phyloP scores from a whole-genome alignment of 2,113 vertebrate species.

The Corydoras maculifer region DNA sequence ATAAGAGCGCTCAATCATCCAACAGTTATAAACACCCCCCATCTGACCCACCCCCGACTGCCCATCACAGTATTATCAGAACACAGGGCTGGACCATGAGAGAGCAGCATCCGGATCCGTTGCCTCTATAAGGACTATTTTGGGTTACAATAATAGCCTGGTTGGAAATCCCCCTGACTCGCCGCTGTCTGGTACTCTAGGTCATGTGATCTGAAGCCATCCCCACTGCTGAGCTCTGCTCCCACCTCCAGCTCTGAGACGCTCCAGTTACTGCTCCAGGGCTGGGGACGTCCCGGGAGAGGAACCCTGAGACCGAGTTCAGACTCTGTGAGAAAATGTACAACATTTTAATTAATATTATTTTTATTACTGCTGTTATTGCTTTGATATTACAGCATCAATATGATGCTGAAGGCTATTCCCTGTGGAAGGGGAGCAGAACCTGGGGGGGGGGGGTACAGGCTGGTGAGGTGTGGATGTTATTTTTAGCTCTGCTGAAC shows the following conservation, averaged over 20 bases:
- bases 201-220: constrained; percentile 29
- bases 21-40: not conserved
- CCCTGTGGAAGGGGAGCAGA: no score
- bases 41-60: not conserved
- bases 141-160: constrained; percentile 38
- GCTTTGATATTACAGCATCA: no score
- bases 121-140: constrained; percentile 37
- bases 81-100: constrained; percentile 16
- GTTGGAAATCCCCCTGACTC: constrained; percentile 48
- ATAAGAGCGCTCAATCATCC: no score
- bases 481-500: constrained; percentile 24
- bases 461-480: not conserved
- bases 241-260: constrained; percentile 19
- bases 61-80: not conserved
- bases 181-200: constrained; percentile 38
- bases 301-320: constrained; percentile 4
- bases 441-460: no score
- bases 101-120: constrained; percentile 34
- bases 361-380: no score
- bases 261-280: constrained; percentile 25
- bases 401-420: no score
- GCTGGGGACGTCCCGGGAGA: constrained; percentile 11
- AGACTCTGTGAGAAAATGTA: no score
- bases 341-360: no score
- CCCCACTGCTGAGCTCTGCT: constrained; percentile 20